Base-by-base conservation (phyloP, 2,113 vertebrate species). In the Thymallus thymallus region DNA sequence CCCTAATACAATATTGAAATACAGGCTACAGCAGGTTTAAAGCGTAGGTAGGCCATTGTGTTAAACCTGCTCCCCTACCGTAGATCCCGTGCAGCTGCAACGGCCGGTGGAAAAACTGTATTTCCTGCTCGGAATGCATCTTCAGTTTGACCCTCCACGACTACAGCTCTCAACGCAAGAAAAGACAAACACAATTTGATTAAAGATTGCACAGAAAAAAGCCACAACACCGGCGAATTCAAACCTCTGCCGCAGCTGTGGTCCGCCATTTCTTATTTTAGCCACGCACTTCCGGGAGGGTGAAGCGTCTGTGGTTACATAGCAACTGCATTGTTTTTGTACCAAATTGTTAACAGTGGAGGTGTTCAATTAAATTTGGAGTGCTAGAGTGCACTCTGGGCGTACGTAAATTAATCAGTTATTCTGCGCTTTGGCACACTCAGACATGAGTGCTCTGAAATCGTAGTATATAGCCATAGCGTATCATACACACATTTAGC, bases 211-310 rank as follows among this genome's bases (percentile, higher is more conserved):
- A 20, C 10, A 46, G 80, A 74, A 77, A 63, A 1, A 45, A 69
- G 24, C 6, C 76, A 78, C 29, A 82, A 32, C 14, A 30, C 16
- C 2, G 48, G 62, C 22, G n/a, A 10, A 67, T 48, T 24, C 26
- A 24, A 20, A 22, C 48, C 30, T 2, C 29, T 22, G 1, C 6
- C 10, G 9, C 9, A 26, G 60, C 69, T 73, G n/a, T 2, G 16
- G 12, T 72, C 74, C 91, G 92, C 93, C 93, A 93, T 93, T 61
- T 73, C 75, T 90, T 89, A 69, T 77, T 90, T 89, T 67, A 78
- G 89, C 87, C 90, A 93, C 92, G 92, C 86, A 93, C 88, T 89
- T 93, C 93, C 93, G 92, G 69, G 74, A 23, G 14, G 24, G 6
- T 26, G 24, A 61, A 62, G 89, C 89, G 83, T 87, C 86, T 65